Base-by-base conservation (phyloP, 2,888 invertebrate species). In the Sarcophaga carnaria region DNA sequence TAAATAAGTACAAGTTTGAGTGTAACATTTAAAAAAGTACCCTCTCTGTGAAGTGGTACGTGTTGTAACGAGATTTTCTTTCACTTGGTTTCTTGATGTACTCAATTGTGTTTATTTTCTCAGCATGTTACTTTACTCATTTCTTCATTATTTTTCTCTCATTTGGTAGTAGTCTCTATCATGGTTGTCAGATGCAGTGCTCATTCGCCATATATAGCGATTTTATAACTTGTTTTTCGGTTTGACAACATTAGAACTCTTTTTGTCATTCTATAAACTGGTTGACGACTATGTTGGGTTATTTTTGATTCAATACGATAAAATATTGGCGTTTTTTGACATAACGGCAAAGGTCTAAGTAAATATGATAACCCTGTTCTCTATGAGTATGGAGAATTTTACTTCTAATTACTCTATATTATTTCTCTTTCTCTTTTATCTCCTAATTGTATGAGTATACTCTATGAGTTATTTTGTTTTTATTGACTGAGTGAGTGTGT, bases 21-120 rank as follows among this genome's bases (percentile, higher is more conserved):
- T 70, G n/a, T 37, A 60, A 47, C 59, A 66, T 66, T 12, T 66
- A 66, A 25, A 45, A 17, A 45, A 45, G 47, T 69, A 14, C 10
- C 37, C 14, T 37, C 37, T 37, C 37, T 37, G 37, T 37, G 37
- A 37, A 10, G 37, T 37, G 10, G 37, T 71, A 17, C 25, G 37
- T 63, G 45, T 82, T 66, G 37, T 82, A 79, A 82, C 70, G 75
- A 79, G 75, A 79, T 82, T 78, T 74, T 60, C 25, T 79, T 75
- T 59, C 49, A 74, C 69, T 70, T 54, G 64, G 6, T 37, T 5
- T 37, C 37, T 37, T 37, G 37, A 37, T 6, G 37, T 37, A 6
- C 37, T 37, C 37, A 37, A 37, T 6, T 37, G 37, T 37, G 6
- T 37, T 37, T 37, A 4, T 37, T 37, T 37, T 37, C 37, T 37